Base-by-base conservation (phyloP, 1,140 invertebrate genomes). In the Heliconius eleuchia region DNA sequence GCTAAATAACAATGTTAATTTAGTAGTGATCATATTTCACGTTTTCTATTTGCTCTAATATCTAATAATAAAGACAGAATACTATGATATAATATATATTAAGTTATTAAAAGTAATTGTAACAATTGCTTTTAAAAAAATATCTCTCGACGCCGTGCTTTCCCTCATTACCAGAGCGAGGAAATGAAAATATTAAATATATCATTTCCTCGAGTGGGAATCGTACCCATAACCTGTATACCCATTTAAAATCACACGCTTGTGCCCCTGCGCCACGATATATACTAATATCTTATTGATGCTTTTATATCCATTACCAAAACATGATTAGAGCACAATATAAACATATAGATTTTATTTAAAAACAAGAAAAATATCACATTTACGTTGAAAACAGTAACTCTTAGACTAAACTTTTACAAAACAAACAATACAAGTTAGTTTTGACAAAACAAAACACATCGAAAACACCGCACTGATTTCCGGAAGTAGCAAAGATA, bases 391-490 rank as follows among this genome's bases (percentile, higher is more conserved):
- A n/a, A 55, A 19, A 19, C 19, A 6, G 7, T n/a, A 57, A 57
- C 5, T n/a, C 72, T 52, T 52, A 52, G 13, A 52, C 18, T 2
- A 76, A 72, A 72, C 23, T n/a, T 39, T 30, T n/a, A 77, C 55
- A 71, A 71, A 75, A 70, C 76, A 71, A 76, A 80, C 66, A 76
- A 42, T 23, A 39, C 23, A 27, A 30, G n/a, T 19, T 13, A 39
- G 71, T 55, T 27, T 76, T 19, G 37, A 66, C 71, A 78, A 78
- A 73, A 78, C 77, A 71, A 71, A 76, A 55, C 70, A 72, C 74
- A 76, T 50, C n/a, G 60, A 74, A 79, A 78, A 57, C 78, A 60
- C 74, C 46, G 74, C 52, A 66, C 60, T 27, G 60, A 66, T 66
- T 30, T 66, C 27, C 60, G 9, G 60, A 66, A 71, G 30, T 80